Evolutionary conservation across 1,140 invertebrate genomes (phyloP).

Genomic region (Orius laevigatus): DNA sequence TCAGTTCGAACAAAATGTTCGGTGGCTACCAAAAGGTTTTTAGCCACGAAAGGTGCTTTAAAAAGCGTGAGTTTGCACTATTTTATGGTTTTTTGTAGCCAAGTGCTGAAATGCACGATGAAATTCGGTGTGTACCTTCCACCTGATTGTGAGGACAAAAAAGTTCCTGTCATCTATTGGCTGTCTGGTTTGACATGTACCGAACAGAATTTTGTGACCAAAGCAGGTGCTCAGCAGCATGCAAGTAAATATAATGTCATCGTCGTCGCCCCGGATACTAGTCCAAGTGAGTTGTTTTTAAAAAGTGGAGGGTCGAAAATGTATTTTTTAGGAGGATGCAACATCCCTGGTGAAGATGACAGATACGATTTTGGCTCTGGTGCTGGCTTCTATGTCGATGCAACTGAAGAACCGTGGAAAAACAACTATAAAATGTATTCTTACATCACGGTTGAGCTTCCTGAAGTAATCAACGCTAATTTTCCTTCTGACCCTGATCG

Average conservation of each 20-base stretch:
- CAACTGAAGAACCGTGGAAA: constrained; percentile 78
- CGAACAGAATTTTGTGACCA: constrained; percentile 92
- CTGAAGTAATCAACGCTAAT: constrained; percentile 55
- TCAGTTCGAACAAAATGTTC: constrained; percentile 57
- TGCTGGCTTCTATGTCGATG: constrained; percentile 94
- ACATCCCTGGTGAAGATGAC: constrained; percentile 79
- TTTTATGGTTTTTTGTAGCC: constrained; percentile 31
- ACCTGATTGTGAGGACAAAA: constrained; percentile 46
- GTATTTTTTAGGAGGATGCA: constrained; percentile 45
- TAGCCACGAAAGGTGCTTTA: constrained; percentile 51
- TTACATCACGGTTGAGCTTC: constrained; percentile 84
- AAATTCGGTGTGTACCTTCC: constrained; percentile 86
- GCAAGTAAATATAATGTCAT: constrained; percentile 68
- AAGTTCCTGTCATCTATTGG: constrained; percentile 75
- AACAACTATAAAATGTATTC: constrained; percentile 92
- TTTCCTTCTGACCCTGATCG: constrained; percentile 42
- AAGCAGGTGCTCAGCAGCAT: constrained; percentile 79
- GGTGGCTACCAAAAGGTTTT: constrained; percentile 74
- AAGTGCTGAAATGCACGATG: constrained; percentile 71
- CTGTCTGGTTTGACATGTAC: constrained; percentile 89
- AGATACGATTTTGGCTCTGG: constrained; percentile 87
- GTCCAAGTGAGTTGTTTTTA: constrained; percentile 45
- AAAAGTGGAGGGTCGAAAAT: neutral
- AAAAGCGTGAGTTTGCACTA: neutral
- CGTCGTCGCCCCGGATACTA: constrained; percentile 88